Base-by-base conservation (phyloP, 2,888 invertebrate species). In the Dasysyrphus tricinctus region DNA sequence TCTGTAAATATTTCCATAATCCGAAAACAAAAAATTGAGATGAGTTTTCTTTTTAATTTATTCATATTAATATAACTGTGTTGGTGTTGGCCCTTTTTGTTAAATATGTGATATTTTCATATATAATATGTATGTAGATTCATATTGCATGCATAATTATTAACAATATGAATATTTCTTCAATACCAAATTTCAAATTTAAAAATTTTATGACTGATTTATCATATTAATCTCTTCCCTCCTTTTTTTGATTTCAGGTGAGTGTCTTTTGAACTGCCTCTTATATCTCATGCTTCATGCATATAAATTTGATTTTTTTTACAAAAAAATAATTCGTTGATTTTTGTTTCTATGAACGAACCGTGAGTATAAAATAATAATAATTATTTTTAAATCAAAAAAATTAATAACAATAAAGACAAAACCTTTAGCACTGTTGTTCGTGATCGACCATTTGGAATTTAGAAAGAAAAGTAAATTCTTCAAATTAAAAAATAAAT, bases 81-180 rank as follows among this genome's bases (percentile, higher is more conserved):
- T 51, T 19, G 19, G 49, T 11, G 19, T 16, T 11, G 39, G 39
- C 39, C 12, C 39, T 24, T 24, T 24, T 24, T 24, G 24, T 24
- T 24, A 24, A 24, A 24, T 24, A 24, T 24, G 24, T 24, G 24
- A 49, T n/a, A 57, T 57, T 32, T 32, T 54, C 14, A 29, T 54
- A 14, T 29, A 49, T 51, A n/a, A n/a, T 6, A 54, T 54, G 16
- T 9, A 54, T 29, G 29, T 3, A 16, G 5, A n/a, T 32, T n/a
- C 9, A 49, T 79, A 65, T 42, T 75, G 83, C 83, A 83, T 83
- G 83, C 63, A 63, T 44, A 75, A 78, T 61, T 78, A 69, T 78
- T 74, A 69, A 59, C 67, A 32, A 73, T 73, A 24, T 24, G 24
- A 24, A 24, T 24, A 24, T 2, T 24, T 24, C n/a, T 24, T 24